Conservation (phyloP, 2,797 vertebrate species). For the Caiman crocodilus region DNA sequence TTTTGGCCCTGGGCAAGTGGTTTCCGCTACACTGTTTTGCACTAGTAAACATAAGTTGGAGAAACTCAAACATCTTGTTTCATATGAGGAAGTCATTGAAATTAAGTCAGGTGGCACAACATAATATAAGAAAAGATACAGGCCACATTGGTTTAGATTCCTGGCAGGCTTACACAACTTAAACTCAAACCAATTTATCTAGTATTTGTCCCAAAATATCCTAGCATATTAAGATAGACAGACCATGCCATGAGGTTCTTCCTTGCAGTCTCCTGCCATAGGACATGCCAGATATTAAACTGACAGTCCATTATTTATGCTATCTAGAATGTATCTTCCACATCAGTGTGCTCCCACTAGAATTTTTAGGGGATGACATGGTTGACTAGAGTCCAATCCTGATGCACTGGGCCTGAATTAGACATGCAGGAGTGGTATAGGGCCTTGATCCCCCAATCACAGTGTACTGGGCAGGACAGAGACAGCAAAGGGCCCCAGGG, state of each 20-base stretch:
- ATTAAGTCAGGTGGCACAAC: background rate
- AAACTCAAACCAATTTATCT: background rate
- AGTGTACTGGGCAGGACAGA: background rate
- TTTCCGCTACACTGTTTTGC: background rate
- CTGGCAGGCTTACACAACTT: background rate
- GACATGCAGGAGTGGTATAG: too few species aligned
- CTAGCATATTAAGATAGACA: background rate
- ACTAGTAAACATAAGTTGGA: background rate
- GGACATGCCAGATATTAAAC: background rate
- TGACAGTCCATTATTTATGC: background rate
- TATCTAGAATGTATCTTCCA: background rate
- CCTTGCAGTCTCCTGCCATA: background rate
- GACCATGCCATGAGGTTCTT: background rate
- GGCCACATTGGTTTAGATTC: background rate
- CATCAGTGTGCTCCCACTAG: too few species aligned
- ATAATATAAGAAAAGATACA: background rate
- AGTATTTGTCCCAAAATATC: background rate
- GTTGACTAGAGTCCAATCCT: too few species aligned
- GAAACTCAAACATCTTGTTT: background rate
- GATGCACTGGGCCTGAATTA: too few species aligned
- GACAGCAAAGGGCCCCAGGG: background rate
- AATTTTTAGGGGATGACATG: too few species aligned
- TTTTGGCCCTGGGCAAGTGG: background rate
- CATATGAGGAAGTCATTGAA: background rate
- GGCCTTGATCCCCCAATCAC: too few species aligned